phyloP scores from a whole-genome alignment of 2,888 invertebrate genomes.

The Lepeophtheirus nordmannii region DNA sequence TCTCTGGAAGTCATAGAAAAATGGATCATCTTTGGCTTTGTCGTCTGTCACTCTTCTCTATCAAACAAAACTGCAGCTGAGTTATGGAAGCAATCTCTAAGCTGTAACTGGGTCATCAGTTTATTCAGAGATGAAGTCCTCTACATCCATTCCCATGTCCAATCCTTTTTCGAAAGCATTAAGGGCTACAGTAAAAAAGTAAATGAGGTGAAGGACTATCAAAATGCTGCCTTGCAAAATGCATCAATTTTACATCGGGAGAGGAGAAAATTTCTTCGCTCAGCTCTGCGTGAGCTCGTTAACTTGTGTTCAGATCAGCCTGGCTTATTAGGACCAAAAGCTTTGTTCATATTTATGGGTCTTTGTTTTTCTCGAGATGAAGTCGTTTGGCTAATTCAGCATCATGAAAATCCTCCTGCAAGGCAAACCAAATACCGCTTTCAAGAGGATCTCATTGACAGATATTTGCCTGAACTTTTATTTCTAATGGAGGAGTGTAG shows the following conservation, averaged over 20 bases:
- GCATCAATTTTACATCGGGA: slow-evolving; percentile 74
- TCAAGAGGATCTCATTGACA: slow-evolving; percentile 81
- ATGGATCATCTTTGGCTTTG: slow-evolving; percentile 90
- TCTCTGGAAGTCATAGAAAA: slow-evolving; percentile 87
- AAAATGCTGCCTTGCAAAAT: slow-evolving; percentile 72
- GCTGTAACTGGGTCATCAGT: slow-evolving; percentile 83
- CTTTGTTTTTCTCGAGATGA: slow-evolving; percentile 90
- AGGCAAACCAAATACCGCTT: slow-evolving; percentile 69
- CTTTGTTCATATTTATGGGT: slow-evolving; percentile 87
- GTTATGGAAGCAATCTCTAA: slow-evolving; percentile 63
- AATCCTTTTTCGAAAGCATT: slow-evolving; percentile 78
- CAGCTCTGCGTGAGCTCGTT: slow-evolving; percentile 83
- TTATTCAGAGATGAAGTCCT: slow-evolving; percentile 94
- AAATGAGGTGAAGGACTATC: slow-evolving; percentile 88
- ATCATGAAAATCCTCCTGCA: slow-evolving; percentile 83
- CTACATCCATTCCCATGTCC: slow-evolving; percentile 82
- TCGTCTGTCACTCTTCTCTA: slow-evolving; percentile 73
- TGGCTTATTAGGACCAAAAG: slow-evolving; percentile 90
- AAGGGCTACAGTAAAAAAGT: slow-evolving; percentile 85
- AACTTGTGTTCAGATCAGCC: slow-evolving; percentile 94
- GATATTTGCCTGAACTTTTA: slow-evolving; percentile 86
- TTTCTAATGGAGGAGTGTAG: slow-evolving; percentile 97
- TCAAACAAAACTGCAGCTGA: slow-evolving; percentile 53
- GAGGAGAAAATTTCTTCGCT: slow-evolving; percentile 82
- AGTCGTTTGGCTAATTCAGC: slow-evolving; percentile 66